phyloP scores from a whole-genome alignment of 1,140 invertebrate species.

The Agrilus planipennis region DNA sequence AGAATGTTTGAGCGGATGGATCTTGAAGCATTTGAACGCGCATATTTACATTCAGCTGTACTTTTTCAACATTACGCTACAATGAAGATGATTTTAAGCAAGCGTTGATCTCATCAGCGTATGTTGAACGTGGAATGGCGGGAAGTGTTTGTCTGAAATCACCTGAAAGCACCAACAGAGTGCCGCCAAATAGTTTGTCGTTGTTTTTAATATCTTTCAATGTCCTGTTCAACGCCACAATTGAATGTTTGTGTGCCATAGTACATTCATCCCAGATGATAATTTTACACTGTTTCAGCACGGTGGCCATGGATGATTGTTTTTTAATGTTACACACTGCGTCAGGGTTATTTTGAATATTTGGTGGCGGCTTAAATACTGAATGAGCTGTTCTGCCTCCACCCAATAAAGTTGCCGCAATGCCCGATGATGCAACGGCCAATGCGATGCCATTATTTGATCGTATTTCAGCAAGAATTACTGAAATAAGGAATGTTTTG shows the following conservation, averaged over 20 bases:
- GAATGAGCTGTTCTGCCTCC: constrained; percentile 33
- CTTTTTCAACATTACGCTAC: constrained; percentile 28
- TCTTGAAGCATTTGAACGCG: constrained; percentile 18
- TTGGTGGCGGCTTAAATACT: constrained; percentile 29
- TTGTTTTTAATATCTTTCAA: constrained; percentile 26
- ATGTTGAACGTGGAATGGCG: constrained; percentile 30
- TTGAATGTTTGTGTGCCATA: constrained; percentile 20
- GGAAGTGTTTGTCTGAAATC: constrained; percentile 21
- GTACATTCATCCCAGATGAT: constrained; percentile 23
- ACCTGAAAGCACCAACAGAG: constrained; percentile 12
- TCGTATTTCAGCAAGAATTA: constrained; percentile 22
- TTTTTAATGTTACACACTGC: constrained; percentile 20
- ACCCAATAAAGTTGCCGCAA: constrained; percentile 32
- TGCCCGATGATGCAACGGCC: constrained; percentile 34
- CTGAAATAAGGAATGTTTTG: constrained; percentile 31
- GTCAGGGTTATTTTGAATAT: constrained; percentile 12
- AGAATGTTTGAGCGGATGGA: constrained; percentile 18
- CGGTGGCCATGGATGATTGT: constrained; percentile 27
- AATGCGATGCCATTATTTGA: constrained; percentile 21
- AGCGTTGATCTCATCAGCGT: constrained; percentile 33
- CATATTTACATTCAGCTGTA: constrained; percentile 24
- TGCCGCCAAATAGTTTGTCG: constrained; percentile 26
- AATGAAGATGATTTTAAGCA: constrained; percentile 35
- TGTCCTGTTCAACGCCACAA: constrained; percentile 19
- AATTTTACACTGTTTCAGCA: constrained; percentile 14